Conservation (phyloP, 2,888 invertebrate species). For the Icerya purchasi region DNA sequence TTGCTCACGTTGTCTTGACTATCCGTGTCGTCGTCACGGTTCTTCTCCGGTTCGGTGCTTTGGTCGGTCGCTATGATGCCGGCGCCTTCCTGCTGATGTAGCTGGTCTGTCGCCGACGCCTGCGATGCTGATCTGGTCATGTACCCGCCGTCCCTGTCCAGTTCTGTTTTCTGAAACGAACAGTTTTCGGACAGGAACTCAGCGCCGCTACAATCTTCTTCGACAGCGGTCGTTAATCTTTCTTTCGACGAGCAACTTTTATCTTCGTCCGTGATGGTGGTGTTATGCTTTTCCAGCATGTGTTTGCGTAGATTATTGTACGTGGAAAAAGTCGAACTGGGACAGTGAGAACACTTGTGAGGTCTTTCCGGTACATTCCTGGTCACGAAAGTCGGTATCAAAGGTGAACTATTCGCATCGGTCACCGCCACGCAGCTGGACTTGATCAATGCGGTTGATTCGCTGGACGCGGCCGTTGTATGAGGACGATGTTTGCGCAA, state of each 20-base stretch:
- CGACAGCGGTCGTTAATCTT: neutral
- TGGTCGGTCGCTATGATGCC: neutral
- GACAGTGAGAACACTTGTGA: slow-evolving; percentile 58
- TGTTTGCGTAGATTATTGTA: slow-evolving; percentile 59
- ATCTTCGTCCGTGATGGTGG: neutral
- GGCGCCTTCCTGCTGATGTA: neutral
- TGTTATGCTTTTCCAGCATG: slow-evolving; percentile 24
- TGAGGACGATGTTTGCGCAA: slow-evolving; percentile 21
- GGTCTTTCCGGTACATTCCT: slow-evolving; percentile 53
- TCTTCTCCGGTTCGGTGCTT: neutral
- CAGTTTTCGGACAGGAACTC: neutral
- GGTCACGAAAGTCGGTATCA: slow-evolving; percentile 30
- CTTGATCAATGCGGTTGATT: neutral
- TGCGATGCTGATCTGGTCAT: neutral
- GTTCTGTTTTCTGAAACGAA: neutral
- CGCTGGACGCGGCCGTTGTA: slow-evolving; percentile 6
- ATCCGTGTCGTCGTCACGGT: neutral
- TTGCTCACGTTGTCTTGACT: neutral
- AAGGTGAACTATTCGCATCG: slow-evolving; percentile 17
- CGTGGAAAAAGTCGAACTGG: slow-evolving; percentile 61
- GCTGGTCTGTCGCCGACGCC: neutral
- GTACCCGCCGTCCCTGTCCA: slow-evolving; percentile 5
- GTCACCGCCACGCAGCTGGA: neutral
- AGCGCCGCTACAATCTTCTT: neutral
- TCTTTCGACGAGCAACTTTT: neutral